A percentile compares a stretch with the other conserved stretches of the same genome.
Evolutionary conservation across 2,113 vertebrate genomes (phyloP).

Genomic region (Gymnobelideus leadbeateri): DNA sequence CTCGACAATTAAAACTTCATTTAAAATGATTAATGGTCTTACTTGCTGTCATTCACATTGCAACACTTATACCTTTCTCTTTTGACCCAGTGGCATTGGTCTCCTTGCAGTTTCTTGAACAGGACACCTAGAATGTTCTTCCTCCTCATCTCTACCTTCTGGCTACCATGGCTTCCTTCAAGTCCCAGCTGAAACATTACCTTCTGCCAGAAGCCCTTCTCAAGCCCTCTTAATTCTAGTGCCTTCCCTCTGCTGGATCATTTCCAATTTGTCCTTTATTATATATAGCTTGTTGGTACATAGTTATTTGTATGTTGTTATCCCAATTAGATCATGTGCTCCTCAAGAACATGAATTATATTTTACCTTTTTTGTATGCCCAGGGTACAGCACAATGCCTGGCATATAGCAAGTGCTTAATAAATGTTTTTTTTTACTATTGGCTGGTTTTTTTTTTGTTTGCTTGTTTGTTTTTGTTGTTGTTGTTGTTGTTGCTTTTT

Average conservation of each 20-base stretch:
- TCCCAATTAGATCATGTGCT: neutral
- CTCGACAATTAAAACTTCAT: too few species aligned
- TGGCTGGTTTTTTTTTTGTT: neutral
- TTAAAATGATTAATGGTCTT: too few species aligned
- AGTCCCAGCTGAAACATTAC: neutral
- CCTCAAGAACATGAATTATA: neutral
- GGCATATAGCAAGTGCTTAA: neutral
- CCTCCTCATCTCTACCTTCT: neutral
- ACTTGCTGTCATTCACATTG: too few species aligned
- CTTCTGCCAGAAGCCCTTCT: neutral
- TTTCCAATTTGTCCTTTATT: neutral
- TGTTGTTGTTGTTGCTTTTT: too few species aligned
- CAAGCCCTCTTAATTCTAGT: neutral
- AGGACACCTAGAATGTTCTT: neutral
- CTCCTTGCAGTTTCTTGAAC: neutral
- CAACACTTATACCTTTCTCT: neutral
- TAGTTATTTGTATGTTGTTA: neutral
- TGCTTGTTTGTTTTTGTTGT: too few species aligned
- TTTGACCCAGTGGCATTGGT: neutral
- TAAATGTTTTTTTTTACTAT: neutral
- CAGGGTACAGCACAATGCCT: neutral
- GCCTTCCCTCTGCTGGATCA: neutral
- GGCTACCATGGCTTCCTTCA: neutral
- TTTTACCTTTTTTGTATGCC: neutral
- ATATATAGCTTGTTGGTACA: neutral